These are phyloP conservation scores for Hippopotamus amphibius DNA, from an alignment of 2,113 vertebrate genomes.

Conservation along the genomic window DNA sequence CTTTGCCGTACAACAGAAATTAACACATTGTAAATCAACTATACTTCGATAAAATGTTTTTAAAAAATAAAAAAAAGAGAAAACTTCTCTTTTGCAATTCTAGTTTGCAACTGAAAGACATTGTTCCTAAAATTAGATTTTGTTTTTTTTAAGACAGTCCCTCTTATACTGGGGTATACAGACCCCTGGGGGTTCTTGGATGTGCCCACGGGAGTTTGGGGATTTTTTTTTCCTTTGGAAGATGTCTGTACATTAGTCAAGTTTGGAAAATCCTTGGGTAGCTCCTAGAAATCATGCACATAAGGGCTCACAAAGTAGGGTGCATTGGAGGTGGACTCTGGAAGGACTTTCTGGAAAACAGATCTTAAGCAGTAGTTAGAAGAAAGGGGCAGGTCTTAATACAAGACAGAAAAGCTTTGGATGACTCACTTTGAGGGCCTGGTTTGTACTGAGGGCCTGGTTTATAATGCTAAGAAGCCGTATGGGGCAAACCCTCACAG, in stretches of 20 bases:
- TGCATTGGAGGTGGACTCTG: rapidly evolving
- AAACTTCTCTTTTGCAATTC: neutral
- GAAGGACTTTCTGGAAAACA: constrained; percentile 9
- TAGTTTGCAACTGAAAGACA: neutral
- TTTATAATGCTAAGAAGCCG: neutral
- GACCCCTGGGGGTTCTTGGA: neutral
- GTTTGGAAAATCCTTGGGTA: neutral
- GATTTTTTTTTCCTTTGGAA: constrained; percentile 17
- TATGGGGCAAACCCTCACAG: rapidly evolving
- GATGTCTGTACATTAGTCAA: neutral
- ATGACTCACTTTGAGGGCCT: neutral
- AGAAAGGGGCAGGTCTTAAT: neutral
- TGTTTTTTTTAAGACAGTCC: neutral
- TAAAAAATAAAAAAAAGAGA: neutral
- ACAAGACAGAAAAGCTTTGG: neutral
- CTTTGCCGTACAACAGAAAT: neutral
- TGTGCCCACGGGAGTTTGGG: neutral
- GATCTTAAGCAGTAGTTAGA: neutral
- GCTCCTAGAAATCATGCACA: neutral
- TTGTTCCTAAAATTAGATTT: constrained; percentile 26
- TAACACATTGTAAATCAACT: neutral
- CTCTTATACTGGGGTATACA: neutral
- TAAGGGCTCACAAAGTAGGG: neutral
- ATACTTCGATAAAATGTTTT: neutral
- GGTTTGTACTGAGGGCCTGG: neutral